Evolutionary conservation across 2,888 invertebrate species (phyloP), one percentile per base, ranked within the genome.

Genomic region (Hemistola chrysoprasaria): DNA sequence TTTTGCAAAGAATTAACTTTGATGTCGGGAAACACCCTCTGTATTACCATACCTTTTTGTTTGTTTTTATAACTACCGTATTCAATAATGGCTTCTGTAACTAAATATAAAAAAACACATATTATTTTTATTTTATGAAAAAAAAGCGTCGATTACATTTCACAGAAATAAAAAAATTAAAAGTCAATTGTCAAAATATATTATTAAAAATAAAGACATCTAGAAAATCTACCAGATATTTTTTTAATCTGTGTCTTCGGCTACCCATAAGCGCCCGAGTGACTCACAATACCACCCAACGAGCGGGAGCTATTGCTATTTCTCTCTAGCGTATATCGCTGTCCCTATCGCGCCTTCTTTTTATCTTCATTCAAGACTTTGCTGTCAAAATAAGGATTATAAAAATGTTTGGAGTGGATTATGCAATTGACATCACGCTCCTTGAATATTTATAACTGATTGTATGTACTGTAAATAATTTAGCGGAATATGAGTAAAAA

Each of bases 361-460:
- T 82, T 82, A 73, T 73, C 67, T 74, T 71, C 80, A 84, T 84
- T 86, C 81, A 84, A 78, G 72, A 80, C 79, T 79, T 78, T 73
- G 80, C 84, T 87, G 87, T 88, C 87, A 88, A 88, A 88, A 88
- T 88, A 87, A 87, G 83, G 84, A 86, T 87, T 86, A 85, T 85
- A 84, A 82, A 78, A 85, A 77, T 65, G 66, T 77, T 78, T 78
- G 86, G 76, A 83, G 53, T 58, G 66, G 6, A 22, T 78, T 71
- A 85, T 85, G 79, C 76, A 61, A 56, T 40, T 51, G 36, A 16
- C 16, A 16, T 16, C 16, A 16, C 16, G 16, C 16, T 16, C 4
- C 4, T 16, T 16, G 16, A 32, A 24, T 33, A 28, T 7, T 7
- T 27, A 1, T 9, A 21, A 3, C 6, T 16, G 4, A 27, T 10